Evolutionary conservation across 1,140 invertebrate genomes (phyloP), one percentile per base, ranked within the genome.

Genomic region (Gonatopus flavifemur): DNA sequence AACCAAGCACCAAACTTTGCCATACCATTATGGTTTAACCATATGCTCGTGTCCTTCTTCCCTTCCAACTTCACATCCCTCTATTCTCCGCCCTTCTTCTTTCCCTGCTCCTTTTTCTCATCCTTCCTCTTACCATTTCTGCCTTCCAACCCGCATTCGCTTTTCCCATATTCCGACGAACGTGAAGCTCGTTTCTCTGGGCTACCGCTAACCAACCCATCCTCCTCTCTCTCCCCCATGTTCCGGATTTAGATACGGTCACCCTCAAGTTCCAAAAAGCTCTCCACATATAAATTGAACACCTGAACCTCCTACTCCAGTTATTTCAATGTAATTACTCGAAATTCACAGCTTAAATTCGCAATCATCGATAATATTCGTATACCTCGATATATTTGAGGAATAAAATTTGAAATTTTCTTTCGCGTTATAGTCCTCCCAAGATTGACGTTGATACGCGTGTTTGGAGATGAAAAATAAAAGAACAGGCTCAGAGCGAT

Each of bases 21-120:
- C 33, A 35, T 52, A 57, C 68, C 68, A 72, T 70, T 71, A 73
- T 64, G 64, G 67, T 67, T 71, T 74, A 75, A 72, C 70, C 73
- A 74, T 75, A 76, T 74, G 73, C 71, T 71, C 59, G 13, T 41
- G 15, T 41, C 24, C 39, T 25, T 12, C 22, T 16, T 4, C n/a
- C n/a, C n/a, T n/a, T n/a, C n/a, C n/a, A n/a, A n/a, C n/a, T n/a
- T n/a, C 15, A 18, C 35, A 3, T 8, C 13, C 7, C 19, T 18
- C 16, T 12, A 8, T 20, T 36, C 16, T 18, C 35, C 18, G 12
- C 35, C n/a, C 4, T 36, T 18, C 39, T 15, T 24, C 20, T 4
- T n/a, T 20, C 41, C 22, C 39, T 44, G 33, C 49, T 31, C 53
- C 18, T 22, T 24, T 15, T 43, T 12, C 44, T 22, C 35, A 12